Conservation (phyloP, 2,797 vertebrate species). For the Poeciliopsis presidionis region DNA sequence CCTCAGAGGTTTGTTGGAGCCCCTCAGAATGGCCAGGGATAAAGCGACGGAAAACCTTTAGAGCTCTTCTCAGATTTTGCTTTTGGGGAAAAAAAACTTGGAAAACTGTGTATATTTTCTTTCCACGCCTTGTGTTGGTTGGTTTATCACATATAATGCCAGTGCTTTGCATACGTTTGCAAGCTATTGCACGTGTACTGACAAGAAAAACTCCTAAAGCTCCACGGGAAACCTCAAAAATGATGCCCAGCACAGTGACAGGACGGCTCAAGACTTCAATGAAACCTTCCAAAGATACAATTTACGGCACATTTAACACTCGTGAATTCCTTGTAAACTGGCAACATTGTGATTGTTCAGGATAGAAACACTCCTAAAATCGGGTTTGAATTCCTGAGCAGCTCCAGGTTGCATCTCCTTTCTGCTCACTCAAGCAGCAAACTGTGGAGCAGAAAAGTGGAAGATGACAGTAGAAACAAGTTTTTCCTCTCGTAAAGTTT, state of each 20-base stretch:
- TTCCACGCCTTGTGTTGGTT: background rate
- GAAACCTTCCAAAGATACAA: background rate
- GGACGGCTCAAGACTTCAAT: background rate
- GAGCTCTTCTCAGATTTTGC: background rate
- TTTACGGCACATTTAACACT: background rate
- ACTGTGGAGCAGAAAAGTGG: constrained; percentile 43
- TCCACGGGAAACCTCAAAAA: constrained; percentile 13
- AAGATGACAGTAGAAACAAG: constrained; percentile 37
- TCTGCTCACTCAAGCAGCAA: constrained; percentile 31
- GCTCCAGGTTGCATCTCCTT: background rate
- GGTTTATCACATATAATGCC: background rate
- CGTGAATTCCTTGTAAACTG: background rate
- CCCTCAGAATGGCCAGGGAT: background rate
- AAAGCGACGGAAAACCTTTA: background rate
- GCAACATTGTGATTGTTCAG: background rate
- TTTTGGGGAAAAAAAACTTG: background rate
- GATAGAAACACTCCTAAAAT: background rate
- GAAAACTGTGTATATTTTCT: background rate
- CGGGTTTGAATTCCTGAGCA: background rate
- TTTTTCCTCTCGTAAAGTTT: constrained; percentile 42
- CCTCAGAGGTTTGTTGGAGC: background rate
- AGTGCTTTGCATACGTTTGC: background rate
- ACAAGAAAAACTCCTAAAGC: background rate
- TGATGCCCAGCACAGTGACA: background rate
- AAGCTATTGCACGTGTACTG: background rate